A percentile compares a stretch with the other conserved stretches of the same genome.
Evolutionary conservation across 1,140 invertebrate species (phyloP).

Genomic region (Agrypnia vestita): DNA sequence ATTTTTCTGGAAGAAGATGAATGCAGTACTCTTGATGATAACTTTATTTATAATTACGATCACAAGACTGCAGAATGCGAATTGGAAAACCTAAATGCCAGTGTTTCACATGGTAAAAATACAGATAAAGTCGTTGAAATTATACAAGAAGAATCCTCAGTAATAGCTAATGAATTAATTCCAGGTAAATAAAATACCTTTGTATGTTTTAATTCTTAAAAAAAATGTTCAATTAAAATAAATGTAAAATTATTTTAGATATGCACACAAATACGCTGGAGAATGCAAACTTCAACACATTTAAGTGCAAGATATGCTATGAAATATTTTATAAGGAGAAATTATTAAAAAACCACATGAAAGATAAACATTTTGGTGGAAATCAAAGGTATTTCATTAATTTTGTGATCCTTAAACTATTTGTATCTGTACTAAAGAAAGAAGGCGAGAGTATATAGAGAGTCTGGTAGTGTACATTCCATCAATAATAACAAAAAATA

Average conservation of each 20-base stretch:
- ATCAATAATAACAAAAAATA: no score
- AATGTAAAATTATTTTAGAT: no score
- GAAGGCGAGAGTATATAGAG: no score
- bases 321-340: constrained; percentile 29
- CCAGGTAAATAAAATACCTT: background rate
- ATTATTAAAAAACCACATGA: constrained; percentile 37
- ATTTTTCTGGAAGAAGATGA: constrained; percentile 25
- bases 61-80: constrained; percentile 17
- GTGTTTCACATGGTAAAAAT: background rate
- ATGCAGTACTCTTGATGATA: constrained; percentile 25
- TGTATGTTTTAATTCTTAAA: no score
- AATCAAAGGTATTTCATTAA: constrained; percentile 32
- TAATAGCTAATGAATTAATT: background rate
- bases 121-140: background rate
- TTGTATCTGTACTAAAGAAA: no score
- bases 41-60: constrained; percentile 23
- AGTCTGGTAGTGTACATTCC: no score
- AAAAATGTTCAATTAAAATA: no score
- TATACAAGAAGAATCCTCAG: background rate
- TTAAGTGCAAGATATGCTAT: constrained; percentile 40
- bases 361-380: constrained; percentile 42
- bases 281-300: background rate
- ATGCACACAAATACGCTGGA: no score
- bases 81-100: constrained; percentile 15
- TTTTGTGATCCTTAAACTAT: background rate